Evolutionary conservation across 2,888 invertebrate genomes (phyloP).

Genomic region (Busseola fusca): DNA sequence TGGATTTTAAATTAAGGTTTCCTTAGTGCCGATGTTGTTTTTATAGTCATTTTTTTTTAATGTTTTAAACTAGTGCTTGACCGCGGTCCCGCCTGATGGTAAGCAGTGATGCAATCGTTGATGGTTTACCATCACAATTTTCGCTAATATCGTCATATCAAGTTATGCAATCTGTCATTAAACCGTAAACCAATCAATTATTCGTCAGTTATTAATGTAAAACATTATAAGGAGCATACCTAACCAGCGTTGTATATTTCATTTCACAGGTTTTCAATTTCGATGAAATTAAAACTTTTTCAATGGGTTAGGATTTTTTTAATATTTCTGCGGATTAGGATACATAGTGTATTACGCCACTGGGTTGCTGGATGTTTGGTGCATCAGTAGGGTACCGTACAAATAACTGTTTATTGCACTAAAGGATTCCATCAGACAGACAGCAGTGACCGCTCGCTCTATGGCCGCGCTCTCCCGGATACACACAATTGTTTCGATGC

Average conservation of each 20-base stretch:
- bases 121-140: no score
- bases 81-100: no score
- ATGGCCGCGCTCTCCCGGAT: conserved; percentile 50
- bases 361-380: not conserved
- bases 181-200: not conserved
- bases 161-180: not conserved
- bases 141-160: not conserved
- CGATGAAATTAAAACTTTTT: not conserved
- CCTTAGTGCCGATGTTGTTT: not conserved
- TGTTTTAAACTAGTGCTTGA: no score
- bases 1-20: not conserved
- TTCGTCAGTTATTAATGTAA: not conserved
- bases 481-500: conserved; percentile 53
- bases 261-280: not conserved
- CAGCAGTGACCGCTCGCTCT: conserved; percentile 20
- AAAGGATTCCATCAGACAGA: no score
- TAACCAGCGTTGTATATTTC: not conserved
- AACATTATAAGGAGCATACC: not conserved
- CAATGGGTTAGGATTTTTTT: not conserved
- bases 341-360: not conserved
- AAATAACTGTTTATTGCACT: no score
- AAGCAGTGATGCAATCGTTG: no score
- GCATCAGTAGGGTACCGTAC: not conserved
- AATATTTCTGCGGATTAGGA: not conserved
- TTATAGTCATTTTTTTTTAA: no score